phyloP scores from a whole-genome alignment of 2,888 invertebrate genomes.

The Caprella mutica region DNA sequence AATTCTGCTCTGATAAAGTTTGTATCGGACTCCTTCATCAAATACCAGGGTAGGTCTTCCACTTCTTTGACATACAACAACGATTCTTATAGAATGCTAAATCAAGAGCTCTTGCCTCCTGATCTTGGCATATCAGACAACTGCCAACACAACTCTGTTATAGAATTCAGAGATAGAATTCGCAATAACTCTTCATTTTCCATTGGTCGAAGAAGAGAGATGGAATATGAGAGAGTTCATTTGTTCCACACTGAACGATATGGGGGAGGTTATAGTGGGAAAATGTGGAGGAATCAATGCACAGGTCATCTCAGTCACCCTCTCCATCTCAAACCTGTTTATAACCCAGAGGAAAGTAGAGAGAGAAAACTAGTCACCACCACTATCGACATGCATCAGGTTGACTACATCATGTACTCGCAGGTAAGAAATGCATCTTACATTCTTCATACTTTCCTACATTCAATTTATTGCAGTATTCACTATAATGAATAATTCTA shows the following conservation, averaged over 20 bases:
- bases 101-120: slow-evolving; percentile 14
- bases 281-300: slow-evolving; percentile 9
- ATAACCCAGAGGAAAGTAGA: slow-evolving; percentile 16
- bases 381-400: slow-evolving; percentile 19
- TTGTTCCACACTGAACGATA: no score
- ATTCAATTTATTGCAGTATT: not conserved
- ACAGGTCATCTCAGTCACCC: slow-evolving; percentile 19
- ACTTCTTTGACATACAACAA: slow-evolving; percentile 29
- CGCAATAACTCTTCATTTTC: no score
- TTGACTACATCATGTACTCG: slow-evolving; percentile 32
- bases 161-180: slow-evolving; percentile 7
- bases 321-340: slow-evolving; percentile 22
- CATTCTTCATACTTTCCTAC: not conserved
- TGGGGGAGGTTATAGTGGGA: slow-evolving; percentile 15
- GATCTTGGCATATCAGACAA: slow-evolving; percentile 20
- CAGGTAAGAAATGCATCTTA: not conserved
- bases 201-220: no score
- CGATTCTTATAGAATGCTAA: slow-evolving; percentile 46
- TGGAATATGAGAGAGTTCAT: no score
- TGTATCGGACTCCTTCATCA: slow-evolving; percentile 53
- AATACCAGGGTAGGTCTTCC: slow-evolving; percentile 38
- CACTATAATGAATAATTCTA: no score
- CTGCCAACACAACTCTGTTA: slow-evolving; percentile 23
- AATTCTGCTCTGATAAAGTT: slow-evolving; percentile 58
- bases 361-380: no score